Evolutionary conservation across 2,113 vertebrate species (phyloP).

Genomic region (Sebastes fasciatus): DNA sequence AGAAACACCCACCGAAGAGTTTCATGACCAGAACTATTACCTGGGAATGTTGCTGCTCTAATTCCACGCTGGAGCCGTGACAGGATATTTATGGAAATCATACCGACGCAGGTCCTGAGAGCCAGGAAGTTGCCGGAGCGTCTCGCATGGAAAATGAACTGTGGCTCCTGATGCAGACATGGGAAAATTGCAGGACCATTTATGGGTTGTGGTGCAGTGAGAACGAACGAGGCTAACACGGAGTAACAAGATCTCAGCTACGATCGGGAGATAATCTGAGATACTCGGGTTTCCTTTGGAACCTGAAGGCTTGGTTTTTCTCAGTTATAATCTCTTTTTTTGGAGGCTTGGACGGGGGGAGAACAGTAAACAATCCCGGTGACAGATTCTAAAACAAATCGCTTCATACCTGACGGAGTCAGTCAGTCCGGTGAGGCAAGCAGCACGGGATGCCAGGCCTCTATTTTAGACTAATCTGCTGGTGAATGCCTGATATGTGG

Average conservation of each 20-base stretch:
- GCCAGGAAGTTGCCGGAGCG: constrained; percentile 33
- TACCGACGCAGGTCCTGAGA: constrained; percentile 18
- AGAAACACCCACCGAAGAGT: not conserved
- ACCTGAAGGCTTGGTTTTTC: not conserved
- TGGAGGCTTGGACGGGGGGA: constrained; percentile 9
- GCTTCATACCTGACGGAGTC: constrained; percentile 47
- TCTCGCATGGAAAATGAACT: constrained; percentile 52
- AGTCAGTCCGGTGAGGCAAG: constrained; percentile 34
- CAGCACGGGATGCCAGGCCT: not conserved
- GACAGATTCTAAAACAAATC: constrained; percentile 50
- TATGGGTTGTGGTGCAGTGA: constrained; percentile 49
- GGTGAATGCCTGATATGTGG: constrained; percentile 32
- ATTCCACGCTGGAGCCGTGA: constrained; percentile 32
- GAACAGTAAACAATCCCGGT: constrained; percentile 42
- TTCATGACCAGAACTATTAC: constrained; percentile 21
- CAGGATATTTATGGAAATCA: constrained; percentile 47
- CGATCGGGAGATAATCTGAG: constrained; percentile 29
- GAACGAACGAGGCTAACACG: not conserved
- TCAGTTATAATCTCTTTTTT: constrained; percentile 22
- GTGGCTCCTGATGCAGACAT: constrained; percentile 46
- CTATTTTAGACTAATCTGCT: constrained; percentile 42
- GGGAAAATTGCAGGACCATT: constrained; percentile 58
- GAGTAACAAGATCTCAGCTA: not conserved
- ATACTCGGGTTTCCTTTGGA: constrained; percentile 38
- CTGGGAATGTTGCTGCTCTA: constrained; percentile 39